These are phyloP conservation scores for Thereva nobilitata DNA, from an alignment of 2,888 invertebrate species.

Conservation along the genomic window DNA sequence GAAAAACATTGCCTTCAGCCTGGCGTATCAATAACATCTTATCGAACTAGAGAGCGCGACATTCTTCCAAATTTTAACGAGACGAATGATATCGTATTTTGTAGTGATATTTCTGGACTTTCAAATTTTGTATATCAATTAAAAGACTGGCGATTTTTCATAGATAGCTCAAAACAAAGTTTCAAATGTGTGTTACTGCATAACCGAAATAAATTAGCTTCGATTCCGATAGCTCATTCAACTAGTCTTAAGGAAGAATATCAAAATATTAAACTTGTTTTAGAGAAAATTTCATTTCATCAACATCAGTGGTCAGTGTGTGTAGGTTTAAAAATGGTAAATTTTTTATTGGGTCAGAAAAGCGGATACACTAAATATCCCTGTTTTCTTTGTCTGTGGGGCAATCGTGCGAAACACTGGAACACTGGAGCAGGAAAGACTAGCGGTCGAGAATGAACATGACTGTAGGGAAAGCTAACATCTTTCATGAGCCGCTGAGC, in stretches of 20 bases:
- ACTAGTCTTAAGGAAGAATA: slow-evolving; percentile 30
- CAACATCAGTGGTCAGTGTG: neutral
- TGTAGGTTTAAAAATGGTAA: slow-evolving; percentile 5
- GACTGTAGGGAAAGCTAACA: slow-evolving; percentile 2
- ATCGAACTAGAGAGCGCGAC: neutral
- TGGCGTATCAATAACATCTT: too few relatives aligned
- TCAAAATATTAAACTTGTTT: slow-evolving; percentile 2
- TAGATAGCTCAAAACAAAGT: slow-evolving; percentile 32
- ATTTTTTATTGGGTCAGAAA: slow-evolving; percentile 3
- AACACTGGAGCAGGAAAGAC: slow-evolving; percentile 7
- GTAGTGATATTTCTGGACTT: slow-evolving; percentile 3
- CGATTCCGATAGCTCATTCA: slow-evolving; percentile 24
- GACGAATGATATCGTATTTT: slow-evolving; percentile 6
- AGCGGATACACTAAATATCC: slow-evolving; percentile 5
- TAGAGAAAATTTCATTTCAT: slow-evolving; percentile 5
- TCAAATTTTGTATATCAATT: slow-evolving; percentile 12
- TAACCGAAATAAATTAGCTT: slow-evolving; percentile 33
- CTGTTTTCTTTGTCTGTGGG: slow-evolving; percentile 9
- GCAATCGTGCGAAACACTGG: slow-evolving; percentile 1
- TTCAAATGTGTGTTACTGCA: slow-evolving; percentile 37
- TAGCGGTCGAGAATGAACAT: neutral
- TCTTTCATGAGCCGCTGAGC: neutral
- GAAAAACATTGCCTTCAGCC: too few relatives aligned
- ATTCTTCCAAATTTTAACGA: slow-evolving; percentile 3
- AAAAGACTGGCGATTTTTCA: slow-evolving; percentile 35